phyloP scores from a whole-genome alignment of 2,113 vertebrate genomes.

The Heterotilapia buettikoferi region DNA sequence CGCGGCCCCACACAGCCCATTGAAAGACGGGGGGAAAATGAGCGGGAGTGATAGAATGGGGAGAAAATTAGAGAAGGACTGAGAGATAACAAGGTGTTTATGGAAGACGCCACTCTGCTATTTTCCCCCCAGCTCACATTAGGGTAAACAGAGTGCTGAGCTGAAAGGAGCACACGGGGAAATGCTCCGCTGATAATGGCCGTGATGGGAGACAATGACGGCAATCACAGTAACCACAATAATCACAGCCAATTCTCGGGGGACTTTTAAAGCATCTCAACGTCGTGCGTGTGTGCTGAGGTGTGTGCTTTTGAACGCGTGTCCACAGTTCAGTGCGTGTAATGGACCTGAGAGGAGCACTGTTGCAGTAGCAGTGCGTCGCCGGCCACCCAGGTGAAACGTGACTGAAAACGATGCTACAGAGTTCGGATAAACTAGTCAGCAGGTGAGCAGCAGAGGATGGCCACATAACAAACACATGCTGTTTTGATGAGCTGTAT shows the following conservation, averaged over 20 bases:
- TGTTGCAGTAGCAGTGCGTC: background rate
- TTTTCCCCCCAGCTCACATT: slow-evolving; percentile 56
- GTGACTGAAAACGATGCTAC: background rate
- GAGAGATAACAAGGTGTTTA: slow-evolving; percentile 71
- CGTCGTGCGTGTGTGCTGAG: background rate
- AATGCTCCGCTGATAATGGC: slow-evolving; percentile 57
- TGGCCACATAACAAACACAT: background rate
- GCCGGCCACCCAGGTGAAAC: background rate
- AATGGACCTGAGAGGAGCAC: background rate
- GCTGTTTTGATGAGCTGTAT: background rate
- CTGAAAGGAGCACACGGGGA: slow-evolving; percentile 45
- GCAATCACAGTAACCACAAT: slow-evolving; percentile 66
- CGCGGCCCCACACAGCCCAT: background rate
- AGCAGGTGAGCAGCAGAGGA: background rate
- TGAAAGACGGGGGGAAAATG: background rate
- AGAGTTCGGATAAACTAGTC: background rate
- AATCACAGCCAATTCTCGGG: slow-evolving; percentile 54
- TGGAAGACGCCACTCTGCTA: slow-evolving; percentile 42
- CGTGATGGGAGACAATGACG: slow-evolving; percentile 66
- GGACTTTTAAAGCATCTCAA: slow-evolving; percentile 43
- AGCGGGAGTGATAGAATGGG: slow-evolving; percentile 46
- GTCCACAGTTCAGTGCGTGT: background rate
- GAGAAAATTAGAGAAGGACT: slow-evolving; percentile 62
- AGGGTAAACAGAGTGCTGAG: slow-evolving; percentile 62
- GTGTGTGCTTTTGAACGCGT: background rate